A percentile compares a stretch with the other conserved stretches of the same genome.
phyloP scores from a whole-genome alignment of 2,888 invertebrate genomes.

The Andrena bicolor region DNA sequence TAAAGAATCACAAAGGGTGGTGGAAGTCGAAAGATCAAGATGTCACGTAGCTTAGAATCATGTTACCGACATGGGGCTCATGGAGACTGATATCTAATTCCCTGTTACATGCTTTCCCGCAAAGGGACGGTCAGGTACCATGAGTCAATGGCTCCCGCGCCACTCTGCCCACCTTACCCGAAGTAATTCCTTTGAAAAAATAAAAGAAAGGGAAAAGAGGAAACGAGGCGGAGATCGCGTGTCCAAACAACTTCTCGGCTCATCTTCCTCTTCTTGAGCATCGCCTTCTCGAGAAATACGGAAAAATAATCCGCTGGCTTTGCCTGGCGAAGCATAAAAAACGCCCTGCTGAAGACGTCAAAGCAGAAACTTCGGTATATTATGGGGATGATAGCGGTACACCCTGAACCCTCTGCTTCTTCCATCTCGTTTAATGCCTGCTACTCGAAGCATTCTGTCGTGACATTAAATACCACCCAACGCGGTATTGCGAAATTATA shows the following conservation, averaged over 20 bases:
- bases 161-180: constrained; percentile 13
- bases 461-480: constrained; percentile 25
- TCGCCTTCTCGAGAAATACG: constrained; percentile 39
- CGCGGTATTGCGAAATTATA: background rate
- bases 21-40: background rate
- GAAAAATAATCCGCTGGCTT: constrained; percentile 64
- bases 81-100: constrained; percentile 34
- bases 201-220: background rate
- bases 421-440: background rate
- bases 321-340: constrained; percentile 56
- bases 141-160: constrained; percentile 24
- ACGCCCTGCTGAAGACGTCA: constrained; percentile 43
- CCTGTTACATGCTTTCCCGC: constrained; percentile 2
- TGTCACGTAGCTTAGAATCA: background rate
- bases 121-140: constrained; percentile 13
- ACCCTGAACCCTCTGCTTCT: background rate
- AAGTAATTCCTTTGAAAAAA: constrained; percentile 39
- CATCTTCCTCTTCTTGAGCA: constrained; percentile 52
- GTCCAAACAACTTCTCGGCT: constrained; percentile 61
- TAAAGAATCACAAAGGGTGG: background rate
- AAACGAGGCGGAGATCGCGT: constrained; percentile 10
- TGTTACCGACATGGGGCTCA: no score
- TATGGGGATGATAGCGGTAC: constrained; percentile 31
- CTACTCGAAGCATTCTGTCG: constrained; percentile 2
- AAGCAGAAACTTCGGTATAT: constrained; percentile 37